phyloP scores from a whole-genome alignment of 1,140 invertebrate species.

The Drosophila lowei region DNA sequence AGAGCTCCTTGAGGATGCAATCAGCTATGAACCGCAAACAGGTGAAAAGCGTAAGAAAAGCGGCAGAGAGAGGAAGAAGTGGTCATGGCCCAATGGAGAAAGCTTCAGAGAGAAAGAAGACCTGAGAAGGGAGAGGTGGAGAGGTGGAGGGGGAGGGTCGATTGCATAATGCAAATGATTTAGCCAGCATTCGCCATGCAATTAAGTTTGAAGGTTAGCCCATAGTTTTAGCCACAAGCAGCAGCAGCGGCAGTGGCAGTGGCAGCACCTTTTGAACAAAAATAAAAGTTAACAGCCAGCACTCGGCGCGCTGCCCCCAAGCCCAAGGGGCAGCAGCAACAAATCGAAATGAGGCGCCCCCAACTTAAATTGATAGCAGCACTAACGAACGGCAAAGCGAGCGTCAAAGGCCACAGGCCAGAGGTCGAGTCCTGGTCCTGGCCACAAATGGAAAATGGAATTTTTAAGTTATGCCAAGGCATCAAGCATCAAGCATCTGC shows the following conservation, averaged over 20 bases:
- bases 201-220: conserved; percentile 76
- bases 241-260: background rate
- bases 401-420: conserved; percentile 59
- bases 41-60: conserved; percentile 69
- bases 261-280: conserved; percentile 23
- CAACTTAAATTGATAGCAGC: conserved; percentile 77
- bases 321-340: conserved; percentile 28
- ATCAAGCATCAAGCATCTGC: conserved; percentile 26
- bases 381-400: conserved; percentile 63
- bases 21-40: conserved; percentile 70
- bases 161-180: conserved; percentile 77
- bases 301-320: conserved; percentile 11
- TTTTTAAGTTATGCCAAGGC: conserved; percentile 79
- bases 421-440: no score
- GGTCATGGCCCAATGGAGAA: conserved; percentile 8
- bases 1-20: conserved; percentile 69
- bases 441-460: conserved; percentile 74
- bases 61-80: conserved; percentile 1
- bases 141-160: conserved; percentile 5
- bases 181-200: conserved; percentile 59
- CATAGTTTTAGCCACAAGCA: conserved; percentile 21
- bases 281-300: conserved; percentile 18
- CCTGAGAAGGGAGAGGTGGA: no score
- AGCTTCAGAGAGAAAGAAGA: conserved; percentile 1
- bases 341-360: conserved; percentile 71